Evolutionary conservation across 2,888 invertebrate genomes (phyloP).

Genomic region (Dasypolia templi): DNA sequence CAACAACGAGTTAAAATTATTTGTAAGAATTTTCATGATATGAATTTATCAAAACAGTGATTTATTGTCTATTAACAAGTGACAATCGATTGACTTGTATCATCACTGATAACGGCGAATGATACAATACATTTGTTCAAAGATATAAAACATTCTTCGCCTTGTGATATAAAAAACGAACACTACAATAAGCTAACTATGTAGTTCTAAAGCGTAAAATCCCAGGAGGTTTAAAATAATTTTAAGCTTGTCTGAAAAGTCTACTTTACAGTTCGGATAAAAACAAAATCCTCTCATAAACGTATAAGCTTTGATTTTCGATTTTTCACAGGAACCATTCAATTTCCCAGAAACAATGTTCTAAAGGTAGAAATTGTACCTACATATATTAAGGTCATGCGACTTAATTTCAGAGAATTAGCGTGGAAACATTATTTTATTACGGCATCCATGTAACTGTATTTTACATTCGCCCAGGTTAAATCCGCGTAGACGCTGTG

Average conservation of each 20-base stretch:
- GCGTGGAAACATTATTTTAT: conserved; percentile 7
- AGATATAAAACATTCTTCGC: conserved; percentile 7
- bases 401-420: conserved; percentile 10
- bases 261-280: conserved; percentile 2
- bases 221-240: background rate
- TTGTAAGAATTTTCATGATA: background rate
- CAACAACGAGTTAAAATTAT: too few relatives aligned
- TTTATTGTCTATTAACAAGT: background rate
- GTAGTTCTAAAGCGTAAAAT: background rate
- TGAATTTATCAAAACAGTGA: background rate
- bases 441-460: background rate
- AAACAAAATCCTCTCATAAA: background rate
- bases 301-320: conserved; percentile 3
- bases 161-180: background rate
- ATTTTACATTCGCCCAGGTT: background rate
- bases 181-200: background rate
- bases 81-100: conserved; percentile 6
- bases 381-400: conserved; percentile 16
- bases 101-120: conserved; percentile 14
- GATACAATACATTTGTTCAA: background rate
- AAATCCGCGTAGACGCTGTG: background rate
- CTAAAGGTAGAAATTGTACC: conserved; percentile 15
- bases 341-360: conserved; percentile 30
- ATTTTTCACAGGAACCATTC: conserved; percentile 19
- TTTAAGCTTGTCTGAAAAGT: background rate